Evolutionary conservation across 2,888 invertebrate species (phyloP), one percentile per base, ranked within the genome.

Genomic region (Timema cristinae): DNA sequence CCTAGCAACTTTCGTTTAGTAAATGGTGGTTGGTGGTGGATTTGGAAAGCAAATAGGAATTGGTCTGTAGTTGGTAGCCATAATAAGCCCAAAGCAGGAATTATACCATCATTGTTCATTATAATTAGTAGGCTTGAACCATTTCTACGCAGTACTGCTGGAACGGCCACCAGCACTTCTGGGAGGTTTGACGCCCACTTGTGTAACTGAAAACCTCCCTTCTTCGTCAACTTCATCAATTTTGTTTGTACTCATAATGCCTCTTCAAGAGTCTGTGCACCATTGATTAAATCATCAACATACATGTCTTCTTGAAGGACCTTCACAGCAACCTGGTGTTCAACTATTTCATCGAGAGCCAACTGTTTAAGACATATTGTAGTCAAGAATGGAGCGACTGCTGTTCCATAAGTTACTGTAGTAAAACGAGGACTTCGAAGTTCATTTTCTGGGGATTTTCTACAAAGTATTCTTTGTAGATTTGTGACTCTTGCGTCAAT

Each of bases 371-470:
- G 15, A 9, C 15, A 59, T 59, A 0, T 16, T 16, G 50, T 50
- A 32, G 67, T 50, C 7, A 50, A 16, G 67, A 67, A 67, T 15
- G 67, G 67, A 16, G 50, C 50, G 13, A 13, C 13, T 50, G 67
- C 67, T 50, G 67, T 67, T 15, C 50, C 67, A 67, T 67, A 50
- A 52, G 67, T 67, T 48, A 67, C 49, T 49, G 67, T 67, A n/a
- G 47, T 67, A 7, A 67, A 16, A n/a, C 52, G 10, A 11, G 0
- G 50, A 11, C 16, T 16, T 67, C 13, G 1, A 48, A 52, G 48
- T 15, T 7, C 13, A 6, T 7, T 50, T 16, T 67, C 10, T 9
- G 48, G n/a, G 67, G 11, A 15, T 7, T 52, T 13, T 15, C 48
- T 52, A 48, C 50, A 67, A 16, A 67, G 47, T 13, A 67, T 50